phyloP scores from a whole-genome alignment of 2,113 vertebrate species.

The Nanorana parkeri region DNA sequence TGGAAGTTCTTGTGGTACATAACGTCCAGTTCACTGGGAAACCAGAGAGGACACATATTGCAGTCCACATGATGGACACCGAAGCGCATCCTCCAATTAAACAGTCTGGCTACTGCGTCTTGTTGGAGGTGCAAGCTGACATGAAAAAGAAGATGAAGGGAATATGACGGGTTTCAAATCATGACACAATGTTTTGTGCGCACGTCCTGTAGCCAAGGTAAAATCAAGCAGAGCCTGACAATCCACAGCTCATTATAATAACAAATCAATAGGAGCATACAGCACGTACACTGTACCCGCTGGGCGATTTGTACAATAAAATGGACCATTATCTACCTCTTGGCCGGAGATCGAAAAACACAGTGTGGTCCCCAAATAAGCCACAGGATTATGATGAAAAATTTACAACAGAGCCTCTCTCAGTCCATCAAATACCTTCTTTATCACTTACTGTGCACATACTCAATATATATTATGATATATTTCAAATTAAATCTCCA shows the following conservation, averaged over 20 bases:
- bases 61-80: too few species aligned
- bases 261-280: constrained; percentile 28
- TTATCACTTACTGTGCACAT: neutral
- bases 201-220: too few species aligned
- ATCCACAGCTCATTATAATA: constrained; percentile 7
- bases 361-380: constrained; percentile 18
- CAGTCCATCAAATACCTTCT: neutral
- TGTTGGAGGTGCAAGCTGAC: too few species aligned
- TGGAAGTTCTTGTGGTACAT: too few species aligned
- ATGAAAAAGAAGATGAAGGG: too few species aligned
- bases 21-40: too few species aligned
- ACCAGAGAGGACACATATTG: too few species aligned
- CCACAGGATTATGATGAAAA: neutral
- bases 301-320: constrained; percentile 20
- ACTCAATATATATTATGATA: neutral
- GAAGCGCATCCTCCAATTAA: too few species aligned
- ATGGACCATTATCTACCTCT: constrained; percentile 39
- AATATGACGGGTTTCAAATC: too few species aligned
- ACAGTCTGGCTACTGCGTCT: too few species aligned
- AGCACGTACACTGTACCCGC: neutral
- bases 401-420: neutral
- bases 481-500: too few species aligned
- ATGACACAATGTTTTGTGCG: too few species aligned
- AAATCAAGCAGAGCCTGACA: neutral
- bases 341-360: neutral